These are phyloP conservation scores for Oceanodroma tethys DNA, from an alignment of 2,113 vertebrate species.

Conservation along the genomic window DNA sequence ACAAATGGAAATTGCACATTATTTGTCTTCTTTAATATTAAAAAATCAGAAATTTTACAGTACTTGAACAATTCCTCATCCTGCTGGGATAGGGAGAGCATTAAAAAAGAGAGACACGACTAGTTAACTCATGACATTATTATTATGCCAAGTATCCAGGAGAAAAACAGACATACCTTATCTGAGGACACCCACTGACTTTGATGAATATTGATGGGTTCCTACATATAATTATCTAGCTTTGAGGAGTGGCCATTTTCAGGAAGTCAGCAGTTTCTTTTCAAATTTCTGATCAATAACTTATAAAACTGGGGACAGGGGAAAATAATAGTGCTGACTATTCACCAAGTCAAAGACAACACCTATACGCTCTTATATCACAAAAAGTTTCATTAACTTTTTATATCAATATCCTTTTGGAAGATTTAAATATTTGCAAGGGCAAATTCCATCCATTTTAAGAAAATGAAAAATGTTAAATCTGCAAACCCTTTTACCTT, in stretches of 20 bases:
- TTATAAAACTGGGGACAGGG: not conserved
- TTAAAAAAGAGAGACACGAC: not conserved
- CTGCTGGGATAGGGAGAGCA: not conserved
- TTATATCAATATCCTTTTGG: not conserved
- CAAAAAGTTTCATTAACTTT: not conserved
- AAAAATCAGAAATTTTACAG: not conserved
- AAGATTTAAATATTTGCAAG: not conserved
- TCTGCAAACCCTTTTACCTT: not conserved
- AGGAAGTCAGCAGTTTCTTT: not conserved
- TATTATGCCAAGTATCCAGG: not conserved
- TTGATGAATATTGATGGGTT: not conserved
- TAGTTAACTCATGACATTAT: not conserved
- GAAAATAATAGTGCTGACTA: not conserved
- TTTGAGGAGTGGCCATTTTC: not conserved
- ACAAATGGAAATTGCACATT: not conserved
- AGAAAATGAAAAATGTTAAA: not conserved
- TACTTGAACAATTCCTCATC: not conserved
- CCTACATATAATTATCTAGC: not conserved
- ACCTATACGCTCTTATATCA: rapidly evolving
- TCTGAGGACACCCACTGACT: not conserved
- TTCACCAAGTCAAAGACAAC: not conserved
- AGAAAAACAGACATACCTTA: not conserved
- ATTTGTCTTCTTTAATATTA: not conserved
- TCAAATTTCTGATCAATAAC: not conserved
- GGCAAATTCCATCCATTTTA: not conserved